Percentiles rank a stretch among this genome's conserved stretches.
These are phyloP conservation scores for Galago senegalensis DNA, from an alignment of 2,797 vertebrate species.

Conservation along the genomic window DNA sequence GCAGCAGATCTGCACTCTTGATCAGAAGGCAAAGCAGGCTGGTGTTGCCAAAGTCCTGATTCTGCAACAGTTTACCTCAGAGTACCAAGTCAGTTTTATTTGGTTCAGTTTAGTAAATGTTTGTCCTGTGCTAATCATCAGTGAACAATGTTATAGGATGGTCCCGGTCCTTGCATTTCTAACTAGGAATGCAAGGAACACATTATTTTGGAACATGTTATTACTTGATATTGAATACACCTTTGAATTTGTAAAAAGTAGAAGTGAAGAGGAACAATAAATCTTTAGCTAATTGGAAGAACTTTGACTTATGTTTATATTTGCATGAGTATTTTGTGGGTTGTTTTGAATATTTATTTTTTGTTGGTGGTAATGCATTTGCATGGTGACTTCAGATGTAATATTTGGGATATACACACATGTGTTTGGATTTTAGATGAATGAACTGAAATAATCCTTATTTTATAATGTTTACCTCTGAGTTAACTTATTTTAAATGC, in stretches of 20 bases:
- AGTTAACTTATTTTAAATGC: slow-evolving; percentile 17
- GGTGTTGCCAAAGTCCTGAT: background rate
- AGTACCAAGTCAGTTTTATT: background rate
- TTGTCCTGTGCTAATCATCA: background rate
- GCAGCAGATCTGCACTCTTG: background rate
- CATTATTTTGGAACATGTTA: background rate
- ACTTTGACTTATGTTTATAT: background rate
- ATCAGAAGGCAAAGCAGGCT: background rate
- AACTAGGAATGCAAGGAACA: background rate
- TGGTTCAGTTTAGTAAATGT: background rate
- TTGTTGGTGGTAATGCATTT: background rate
- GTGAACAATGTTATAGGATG: background rate
- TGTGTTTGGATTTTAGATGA: slow-evolving; percentile 39
- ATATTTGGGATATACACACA: background rate
- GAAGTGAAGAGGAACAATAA: background rate
- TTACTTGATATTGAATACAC: slow-evolving; percentile 16
- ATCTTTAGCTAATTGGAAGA: background rate
- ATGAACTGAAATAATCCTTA: background rate
- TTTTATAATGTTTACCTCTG: background rate
- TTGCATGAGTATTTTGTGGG: background rate
- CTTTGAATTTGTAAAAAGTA: background rate
- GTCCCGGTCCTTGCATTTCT: background rate
- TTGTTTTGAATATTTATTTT: slow-evolving; percentile 20
- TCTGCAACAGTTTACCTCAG: background rate
- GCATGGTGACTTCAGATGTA: background rate